These are phyloP conservation scores for Caenorhabditis sp. DNA, from an alignment of 2,888 invertebrate species.

Conservation along the genomic window DNA sequence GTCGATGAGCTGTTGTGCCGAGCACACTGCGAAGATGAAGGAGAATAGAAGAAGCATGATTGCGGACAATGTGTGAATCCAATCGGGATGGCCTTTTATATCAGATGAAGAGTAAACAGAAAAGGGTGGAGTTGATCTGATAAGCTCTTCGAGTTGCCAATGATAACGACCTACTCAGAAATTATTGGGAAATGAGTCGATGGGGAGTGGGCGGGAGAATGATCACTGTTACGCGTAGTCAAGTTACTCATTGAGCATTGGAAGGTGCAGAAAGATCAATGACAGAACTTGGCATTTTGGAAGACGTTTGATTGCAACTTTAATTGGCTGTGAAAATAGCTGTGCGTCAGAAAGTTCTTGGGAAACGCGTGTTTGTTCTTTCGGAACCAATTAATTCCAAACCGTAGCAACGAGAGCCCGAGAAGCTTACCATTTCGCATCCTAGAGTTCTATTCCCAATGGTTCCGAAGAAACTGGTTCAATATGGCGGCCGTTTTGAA, in stretches of 20 bases:
- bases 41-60: background rate
- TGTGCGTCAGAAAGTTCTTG: no score
- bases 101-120: conserved; percentile 1
- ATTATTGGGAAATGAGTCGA: background rate
- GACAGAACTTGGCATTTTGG: no score
- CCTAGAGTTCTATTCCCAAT: no score
- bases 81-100: background rate
- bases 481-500: no score
- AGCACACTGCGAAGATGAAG: background rate
- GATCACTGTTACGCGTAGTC: conserved; percentile 1
- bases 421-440: no score
- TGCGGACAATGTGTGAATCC: background rate
- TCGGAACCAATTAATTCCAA: no score
- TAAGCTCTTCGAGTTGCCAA: background rate
- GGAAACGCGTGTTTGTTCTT: no score
- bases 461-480: no score
- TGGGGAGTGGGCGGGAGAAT: background rate
- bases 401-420: no score
- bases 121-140: conserved; percentile 3
- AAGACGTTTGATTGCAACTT: no score
- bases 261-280: no score
- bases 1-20: conserved; percentile 6
- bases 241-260: background rate
- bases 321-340: no score
- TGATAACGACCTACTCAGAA: conserved; percentile 24